Evolutionary conservation across 2,797 vertebrate species (phyloP).

Genomic region (Alexandromys oeconomus): DNA sequence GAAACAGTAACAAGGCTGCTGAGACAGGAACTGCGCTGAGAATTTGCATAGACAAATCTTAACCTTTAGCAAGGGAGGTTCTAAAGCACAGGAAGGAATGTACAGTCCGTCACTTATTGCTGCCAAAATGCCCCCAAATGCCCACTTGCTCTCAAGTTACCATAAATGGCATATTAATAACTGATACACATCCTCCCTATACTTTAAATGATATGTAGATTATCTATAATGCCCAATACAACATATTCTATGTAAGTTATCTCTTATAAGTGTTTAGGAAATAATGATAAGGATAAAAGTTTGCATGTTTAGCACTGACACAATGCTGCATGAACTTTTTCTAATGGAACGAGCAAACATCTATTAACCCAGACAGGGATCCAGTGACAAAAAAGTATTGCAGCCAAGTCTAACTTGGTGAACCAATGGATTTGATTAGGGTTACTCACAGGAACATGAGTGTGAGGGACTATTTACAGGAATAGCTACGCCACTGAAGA

Average conservation of each 20-base stretch:
- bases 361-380: background rate
- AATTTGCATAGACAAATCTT: slow-evolving; percentile 26
- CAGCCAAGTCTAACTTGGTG: background rate
- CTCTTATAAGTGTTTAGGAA: background rate
- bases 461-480: background rate
- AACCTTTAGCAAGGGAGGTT: background rate
- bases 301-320: background rate
- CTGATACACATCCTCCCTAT: background rate
- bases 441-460: background rate
- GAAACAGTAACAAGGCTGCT: slow-evolving; percentile 4
- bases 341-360: background rate
- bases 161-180: background rate
- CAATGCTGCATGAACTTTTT: background rate
- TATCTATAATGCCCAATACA: background rate
- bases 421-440: background rate
- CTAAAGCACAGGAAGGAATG: background rate
- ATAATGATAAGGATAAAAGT: background rate
- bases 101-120: background rate
- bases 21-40: background rate
- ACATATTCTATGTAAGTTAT: background rate
- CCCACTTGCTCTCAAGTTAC: background rate
- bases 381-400: background rate
- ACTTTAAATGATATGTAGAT: background rate
- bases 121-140: background rate
- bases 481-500: background rate